A percentile compares a stretch with the other conserved stretches of the same genome.
phyloP scores from a whole-genome alignment of 2,113 vertebrate genomes.

The Phyllostomus discolor region DNA sequence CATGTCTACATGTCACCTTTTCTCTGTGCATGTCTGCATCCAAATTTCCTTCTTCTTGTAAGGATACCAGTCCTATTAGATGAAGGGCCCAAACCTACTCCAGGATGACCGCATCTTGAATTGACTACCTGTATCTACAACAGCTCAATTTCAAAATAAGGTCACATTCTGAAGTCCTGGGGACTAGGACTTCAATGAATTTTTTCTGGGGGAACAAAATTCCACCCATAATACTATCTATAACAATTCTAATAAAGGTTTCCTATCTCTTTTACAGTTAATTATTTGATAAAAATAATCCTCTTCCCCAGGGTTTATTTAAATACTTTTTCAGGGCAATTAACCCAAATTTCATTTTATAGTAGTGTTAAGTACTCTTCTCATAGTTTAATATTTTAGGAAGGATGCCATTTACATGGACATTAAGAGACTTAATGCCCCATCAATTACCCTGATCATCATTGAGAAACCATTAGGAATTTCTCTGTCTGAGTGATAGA shows the following conservation, averaged over 20 bases:
- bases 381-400: neutral
- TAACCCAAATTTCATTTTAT: constrained; percentile 30
- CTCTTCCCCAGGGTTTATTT: neutral
- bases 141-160: neutral
- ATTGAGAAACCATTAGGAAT: neutral
- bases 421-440: neutral
- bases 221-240: neutral
- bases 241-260: neutral
- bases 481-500: neutral
- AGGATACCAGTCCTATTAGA: neutral
- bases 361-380: neutral
- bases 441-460: neutral
- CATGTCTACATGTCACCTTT: neutral
- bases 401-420: neutral
- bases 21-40: neutral
- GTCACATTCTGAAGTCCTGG: neutral
- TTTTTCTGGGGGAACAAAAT: neutral
- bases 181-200: neutral
- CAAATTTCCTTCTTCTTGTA: neutral
- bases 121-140: neutral
- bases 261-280: constrained; percentile 7
- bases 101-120: neutral
- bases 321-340: neutral
- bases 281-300: neutral
- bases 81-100: neutral